Evolutionary conservation across 2,113 vertebrate species (phyloP).

Genomic region (Chascanopsetta lugubris): DNA sequence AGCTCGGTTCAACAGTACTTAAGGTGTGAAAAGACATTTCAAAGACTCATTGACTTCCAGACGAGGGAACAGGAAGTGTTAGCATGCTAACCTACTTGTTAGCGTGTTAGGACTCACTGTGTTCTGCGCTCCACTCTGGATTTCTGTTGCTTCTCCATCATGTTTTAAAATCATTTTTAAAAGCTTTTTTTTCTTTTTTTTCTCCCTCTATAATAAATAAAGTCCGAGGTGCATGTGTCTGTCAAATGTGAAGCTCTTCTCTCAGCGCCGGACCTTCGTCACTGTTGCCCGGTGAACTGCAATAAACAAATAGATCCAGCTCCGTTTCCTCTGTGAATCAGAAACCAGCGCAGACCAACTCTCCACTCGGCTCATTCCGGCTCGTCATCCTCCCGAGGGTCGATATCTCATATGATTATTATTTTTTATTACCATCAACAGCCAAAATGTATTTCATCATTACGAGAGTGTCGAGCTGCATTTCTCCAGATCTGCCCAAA

Average conservation of each 20-base stretch:
- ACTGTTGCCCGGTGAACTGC: not conserved
- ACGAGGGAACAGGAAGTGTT: too few species aligned
- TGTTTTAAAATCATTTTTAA: not conserved
- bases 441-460: constrained; percentile 1
- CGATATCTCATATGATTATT: not conserved
- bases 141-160: not conserved
- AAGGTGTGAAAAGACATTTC: too few species aligned
- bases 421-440: not conserved
- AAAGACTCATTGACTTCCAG: too few species aligned
- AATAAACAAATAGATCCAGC: constrained; percentile 20
- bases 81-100: too few species aligned
- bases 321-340: not conserved
- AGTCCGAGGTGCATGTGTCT: constrained; percentile 4
- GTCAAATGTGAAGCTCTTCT: not conserved
- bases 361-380: not conserved
- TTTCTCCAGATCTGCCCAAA: not conserved
- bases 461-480: not conserved
- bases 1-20: too few species aligned
- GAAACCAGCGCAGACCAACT: not conserved
- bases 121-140: not conserved
- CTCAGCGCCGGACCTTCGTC: not conserved
- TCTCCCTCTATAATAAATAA: not conserved
- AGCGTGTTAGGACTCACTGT: too few species aligned
- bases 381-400: constrained; percentile 11
- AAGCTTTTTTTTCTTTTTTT: not conserved